These are phyloP conservation scores for Luscinia luscinia DNA, from an alignment of 2,797 vertebrate genomes.

Conservation along the genomic window DNA sequence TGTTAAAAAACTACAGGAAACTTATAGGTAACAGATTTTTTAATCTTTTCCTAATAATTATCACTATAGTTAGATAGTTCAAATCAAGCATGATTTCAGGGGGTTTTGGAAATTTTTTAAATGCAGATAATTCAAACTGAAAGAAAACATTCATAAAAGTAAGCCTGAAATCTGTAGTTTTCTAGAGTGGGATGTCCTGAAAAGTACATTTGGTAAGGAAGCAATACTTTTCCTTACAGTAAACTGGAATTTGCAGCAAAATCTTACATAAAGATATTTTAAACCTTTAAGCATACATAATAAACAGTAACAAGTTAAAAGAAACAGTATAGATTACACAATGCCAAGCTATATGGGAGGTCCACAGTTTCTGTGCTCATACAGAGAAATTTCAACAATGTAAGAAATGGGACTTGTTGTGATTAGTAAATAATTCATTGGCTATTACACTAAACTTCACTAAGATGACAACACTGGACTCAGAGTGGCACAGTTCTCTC, in stretches of 20 bases:
- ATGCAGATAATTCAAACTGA: not conserved
- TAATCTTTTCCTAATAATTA: not conserved
- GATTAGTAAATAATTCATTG: not conserved
- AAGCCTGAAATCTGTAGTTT: not conserved
- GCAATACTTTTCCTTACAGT: slow-evolving; percentile 24
- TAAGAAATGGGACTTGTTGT: not conserved
- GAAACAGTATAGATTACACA: not conserved
- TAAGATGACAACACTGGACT: not conserved
- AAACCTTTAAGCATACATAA: slow-evolving; percentile 81
- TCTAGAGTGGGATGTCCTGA: not conserved
- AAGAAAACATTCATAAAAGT: not conserved
- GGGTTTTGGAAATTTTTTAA: not conserved
- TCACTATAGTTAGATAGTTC: not conserved
- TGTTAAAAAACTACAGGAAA: not conserved
- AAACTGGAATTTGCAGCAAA: slow-evolving; percentile 80
- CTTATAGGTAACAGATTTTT: not conserved
- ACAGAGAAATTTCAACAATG: not conserved
- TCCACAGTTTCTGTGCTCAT: not conserved
- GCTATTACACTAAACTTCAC: not conserved
- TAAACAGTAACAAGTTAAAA: slow-evolving; percentile 41
- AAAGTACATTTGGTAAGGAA: not conserved
- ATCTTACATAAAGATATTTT: slow-evolving; percentile 65
- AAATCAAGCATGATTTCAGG: not conserved
- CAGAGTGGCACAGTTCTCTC: not conserved
- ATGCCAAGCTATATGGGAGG: not conserved